phyloP scores from a whole-genome alignment of 2,113 vertebrate species.

The Microcebus griseorufus region DNA sequence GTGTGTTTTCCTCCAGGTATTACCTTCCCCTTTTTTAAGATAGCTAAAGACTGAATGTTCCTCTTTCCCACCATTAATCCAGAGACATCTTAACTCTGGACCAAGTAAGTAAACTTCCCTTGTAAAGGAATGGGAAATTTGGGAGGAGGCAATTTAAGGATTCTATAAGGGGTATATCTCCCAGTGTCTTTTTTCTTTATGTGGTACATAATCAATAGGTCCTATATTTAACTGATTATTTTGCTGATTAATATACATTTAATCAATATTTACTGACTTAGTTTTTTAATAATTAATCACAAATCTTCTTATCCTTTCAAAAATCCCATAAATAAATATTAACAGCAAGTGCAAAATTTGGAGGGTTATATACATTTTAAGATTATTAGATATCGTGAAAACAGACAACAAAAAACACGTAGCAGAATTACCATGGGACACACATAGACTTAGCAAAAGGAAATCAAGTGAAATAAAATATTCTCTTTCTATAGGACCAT shows the following conservation, averaged over 20 bases:
- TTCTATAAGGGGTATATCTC: neutral
- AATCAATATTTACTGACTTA: neutral
- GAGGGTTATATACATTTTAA: neutral
- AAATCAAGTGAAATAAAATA: neutral
- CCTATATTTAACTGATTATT: neutral
- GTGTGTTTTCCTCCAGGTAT: neutral
- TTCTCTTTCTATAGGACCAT: neutral
- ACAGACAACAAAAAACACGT: neutral
- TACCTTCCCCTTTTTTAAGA: neutral
- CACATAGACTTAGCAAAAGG: neutral
- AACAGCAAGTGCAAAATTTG: neutral
- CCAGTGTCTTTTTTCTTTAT: neutral
- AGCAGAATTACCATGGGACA: neutral
- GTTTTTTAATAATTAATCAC: neutral
- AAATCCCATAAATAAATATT: neutral
- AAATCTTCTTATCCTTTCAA: neutral
- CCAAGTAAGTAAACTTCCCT: neutral
- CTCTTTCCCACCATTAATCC: neutral
- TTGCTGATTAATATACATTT: neutral
- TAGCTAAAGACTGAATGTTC: neutral
- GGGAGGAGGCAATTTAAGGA: neutral
- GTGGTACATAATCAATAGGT: neutral
- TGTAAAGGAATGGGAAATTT: neutral
- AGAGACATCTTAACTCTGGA: neutral
- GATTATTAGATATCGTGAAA: neutral